Base-by-base conservation (phyloP, 2,888 invertebrate genomes). In the Ferdinandea cuprea region DNA sequence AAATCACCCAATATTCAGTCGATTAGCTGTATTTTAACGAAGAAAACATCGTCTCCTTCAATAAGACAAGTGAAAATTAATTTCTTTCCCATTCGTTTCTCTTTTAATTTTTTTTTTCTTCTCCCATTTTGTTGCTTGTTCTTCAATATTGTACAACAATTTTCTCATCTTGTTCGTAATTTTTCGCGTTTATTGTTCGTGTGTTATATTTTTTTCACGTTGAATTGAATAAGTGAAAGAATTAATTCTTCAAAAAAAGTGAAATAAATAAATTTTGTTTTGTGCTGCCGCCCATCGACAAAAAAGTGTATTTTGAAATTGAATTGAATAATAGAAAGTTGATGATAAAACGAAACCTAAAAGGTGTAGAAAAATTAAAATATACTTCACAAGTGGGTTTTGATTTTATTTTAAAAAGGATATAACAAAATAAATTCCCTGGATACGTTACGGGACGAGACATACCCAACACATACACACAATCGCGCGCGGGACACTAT, bases 301-400 rank as follows among this genome's bases (percentile, higher is more conserved):
- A 40, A 37, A 15, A 35, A 54, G 44, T 46, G 32, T 7, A 68
- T 48, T 61, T 25, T 48, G 40, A 74, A 66, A 65, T 73, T 66
- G 37, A 74, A 68, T 61, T 61, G 46, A 58, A 79, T 15, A 61
- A 72, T 48, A 81, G 81, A 81, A 81, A 77, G 77, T 81, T 54
- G n/a, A 59, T 37, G 32, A 37, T 35, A 71, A 71, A 65, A 52
- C 54, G 21, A 63, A 21, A 25, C 6, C 21, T 35, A 54, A 63
- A 66, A 65, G 73, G 52, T 19, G 52, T 35, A 61, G 35, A 42
- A 30, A 72, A 50, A 44, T 52, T 35, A 40, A 59, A 46, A 42
- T 48, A 54, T 71, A 56, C n/a, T 71, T 42, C 46, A 40, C 40
- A 32, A 69, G 74, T 76, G 68, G 59, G 59, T 74, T 15, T 28